A percentile compares a stretch with the other conserved stretches of the same genome.
phyloP scores from a whole-genome alignment of 1,140 invertebrate species.

The Drosophila arizonae region DNA sequence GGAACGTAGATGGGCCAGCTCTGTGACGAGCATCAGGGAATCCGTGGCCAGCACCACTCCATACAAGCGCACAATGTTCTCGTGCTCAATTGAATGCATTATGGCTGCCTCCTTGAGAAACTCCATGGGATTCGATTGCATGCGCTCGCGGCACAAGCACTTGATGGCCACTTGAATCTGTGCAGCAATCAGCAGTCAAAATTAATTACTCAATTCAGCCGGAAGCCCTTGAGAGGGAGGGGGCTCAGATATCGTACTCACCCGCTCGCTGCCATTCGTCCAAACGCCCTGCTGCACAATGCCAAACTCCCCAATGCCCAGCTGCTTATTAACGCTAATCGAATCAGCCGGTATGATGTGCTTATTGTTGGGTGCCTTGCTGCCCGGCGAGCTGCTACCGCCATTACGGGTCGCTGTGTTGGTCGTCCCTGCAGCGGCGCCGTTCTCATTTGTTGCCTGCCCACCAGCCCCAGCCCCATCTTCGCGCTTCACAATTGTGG shows the following conservation, averaged over 20 bases:
- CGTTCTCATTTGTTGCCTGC: constrained; percentile 76
- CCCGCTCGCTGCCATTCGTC: constrained; percentile 96
- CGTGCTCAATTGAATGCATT: constrained; percentile 98
- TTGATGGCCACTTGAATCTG: constrained; percentile 98
- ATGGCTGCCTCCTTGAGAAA: constrained; percentile 99
- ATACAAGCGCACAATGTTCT: constrained; percentile 97
- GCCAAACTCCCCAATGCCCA: constrained; percentile 98
- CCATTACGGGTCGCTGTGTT: constrained; percentile 54
- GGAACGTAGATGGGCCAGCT: constrained; percentile 96
- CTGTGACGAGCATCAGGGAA: constrained; percentile 97
- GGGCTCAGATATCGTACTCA: constrained; percentile 82
- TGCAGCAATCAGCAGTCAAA: constrained; percentile 33
- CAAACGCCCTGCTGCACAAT: constrained; percentile 98
- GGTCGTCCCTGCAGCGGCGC: constrained; percentile 48
- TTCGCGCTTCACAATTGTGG: constrained; percentile 84
- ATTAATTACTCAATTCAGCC: constrained; percentile 34
- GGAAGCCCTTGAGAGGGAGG: constrained; percentile 20
- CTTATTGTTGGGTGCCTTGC: constrained; percentile 90
- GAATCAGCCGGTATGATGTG: constrained; percentile 97
- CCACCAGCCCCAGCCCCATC: constrained; percentile 83
- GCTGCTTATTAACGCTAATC: constrained; percentile 96
- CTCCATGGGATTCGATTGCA: constrained; percentile 97
- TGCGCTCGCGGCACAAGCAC: constrained; percentile 94
- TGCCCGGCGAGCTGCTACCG: constrained; percentile 62
- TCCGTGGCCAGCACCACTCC: constrained; percentile 98